Evolutionary conservation across 1,140 invertebrate species (phyloP).

Genomic region (Sycobia sp.): DNA sequence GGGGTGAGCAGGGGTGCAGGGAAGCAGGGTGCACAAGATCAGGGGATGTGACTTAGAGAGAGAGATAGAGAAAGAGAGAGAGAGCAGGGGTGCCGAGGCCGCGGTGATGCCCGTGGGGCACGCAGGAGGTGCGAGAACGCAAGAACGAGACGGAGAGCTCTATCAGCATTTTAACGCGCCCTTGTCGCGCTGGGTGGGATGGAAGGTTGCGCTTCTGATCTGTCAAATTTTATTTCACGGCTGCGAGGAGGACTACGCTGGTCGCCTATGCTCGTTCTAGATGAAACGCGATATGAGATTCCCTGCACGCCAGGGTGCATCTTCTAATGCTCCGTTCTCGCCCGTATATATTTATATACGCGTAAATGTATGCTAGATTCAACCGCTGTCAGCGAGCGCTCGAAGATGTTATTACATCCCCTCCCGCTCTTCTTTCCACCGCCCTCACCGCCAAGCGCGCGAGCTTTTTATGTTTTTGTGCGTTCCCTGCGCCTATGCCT

Average conservation of each 20-base stretch:
- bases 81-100: constrained; percentile 24
- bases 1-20: constrained; percentile 34
- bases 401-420: constrained; percentile 23
- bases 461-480: too few species aligned
- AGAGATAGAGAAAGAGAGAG: too few species aligned
- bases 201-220: constrained; percentile 50
- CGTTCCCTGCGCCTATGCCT: too few species aligned
- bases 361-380: too few species aligned
- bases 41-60: too few species aligned
- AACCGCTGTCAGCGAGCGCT: not conserved
- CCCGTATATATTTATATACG: too few species aligned
- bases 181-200: constrained; percentile 25
- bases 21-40: constrained; percentile 2
- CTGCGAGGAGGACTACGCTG: constrained; percentile 40
- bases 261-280: constrained; percentile 38
- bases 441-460: not conserved
- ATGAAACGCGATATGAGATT: constrained; percentile 50
- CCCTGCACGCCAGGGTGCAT: constrained; percentile 43
- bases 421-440: too few species aligned
- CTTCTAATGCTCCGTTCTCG: constrained; percentile 20
- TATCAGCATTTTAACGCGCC: constrained; percentile 5
- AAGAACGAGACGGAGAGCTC: not conserved
- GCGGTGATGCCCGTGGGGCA: constrained; percentile 54
- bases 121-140: constrained; percentile 46
- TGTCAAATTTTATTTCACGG: constrained; percentile 63